Conservation (phyloP, 2,113 vertebrate genomes). For the Gracilinanus agilis region DNA sequence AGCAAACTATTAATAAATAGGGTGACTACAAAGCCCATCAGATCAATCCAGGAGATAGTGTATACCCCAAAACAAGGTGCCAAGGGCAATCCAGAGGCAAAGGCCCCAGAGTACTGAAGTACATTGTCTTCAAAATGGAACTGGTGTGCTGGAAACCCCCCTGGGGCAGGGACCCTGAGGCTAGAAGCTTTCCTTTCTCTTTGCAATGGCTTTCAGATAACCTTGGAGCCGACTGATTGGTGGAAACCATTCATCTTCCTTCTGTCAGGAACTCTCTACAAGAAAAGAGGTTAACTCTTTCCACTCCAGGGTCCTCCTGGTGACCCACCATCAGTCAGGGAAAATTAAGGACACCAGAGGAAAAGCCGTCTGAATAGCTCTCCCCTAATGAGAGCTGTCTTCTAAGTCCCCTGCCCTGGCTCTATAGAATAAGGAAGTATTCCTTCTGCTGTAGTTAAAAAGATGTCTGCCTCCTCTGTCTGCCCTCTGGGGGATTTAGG, state of each 20-base stretch:
- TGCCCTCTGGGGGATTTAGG: background rate
- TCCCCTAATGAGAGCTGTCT: background rate
- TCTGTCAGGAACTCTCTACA: background rate
- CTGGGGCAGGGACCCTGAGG: background rate
- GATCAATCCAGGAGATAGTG: background rate
- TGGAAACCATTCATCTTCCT: constrained; percentile 8
- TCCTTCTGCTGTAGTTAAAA: background rate
- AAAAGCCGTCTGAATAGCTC: background rate
- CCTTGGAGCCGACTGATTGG: background rate
- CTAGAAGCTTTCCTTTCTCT: background rate
- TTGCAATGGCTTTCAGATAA: background rate
- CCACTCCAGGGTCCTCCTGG: background rate
- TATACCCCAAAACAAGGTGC: background rate
- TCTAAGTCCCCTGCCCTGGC: background rate
- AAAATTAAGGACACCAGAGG: background rate
- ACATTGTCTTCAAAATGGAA: background rate
- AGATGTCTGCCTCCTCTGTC: background rate
- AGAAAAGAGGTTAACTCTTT: background rate
- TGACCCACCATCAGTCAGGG: constrained; percentile 2
- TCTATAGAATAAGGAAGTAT: background rate
- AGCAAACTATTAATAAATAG: background rate
- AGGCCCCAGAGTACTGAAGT: background rate
- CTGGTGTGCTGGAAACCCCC: background rate
- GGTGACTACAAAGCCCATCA: background rate
- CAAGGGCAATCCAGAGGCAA: background rate